A percentile compares a stretch with the other conserved stretches of the same genome.
These are phyloP conservation scores for Pristionchus mayeri DNA, from an alignment of 2,888 invertebrate species.

Conservation along the genomic window DNA sequence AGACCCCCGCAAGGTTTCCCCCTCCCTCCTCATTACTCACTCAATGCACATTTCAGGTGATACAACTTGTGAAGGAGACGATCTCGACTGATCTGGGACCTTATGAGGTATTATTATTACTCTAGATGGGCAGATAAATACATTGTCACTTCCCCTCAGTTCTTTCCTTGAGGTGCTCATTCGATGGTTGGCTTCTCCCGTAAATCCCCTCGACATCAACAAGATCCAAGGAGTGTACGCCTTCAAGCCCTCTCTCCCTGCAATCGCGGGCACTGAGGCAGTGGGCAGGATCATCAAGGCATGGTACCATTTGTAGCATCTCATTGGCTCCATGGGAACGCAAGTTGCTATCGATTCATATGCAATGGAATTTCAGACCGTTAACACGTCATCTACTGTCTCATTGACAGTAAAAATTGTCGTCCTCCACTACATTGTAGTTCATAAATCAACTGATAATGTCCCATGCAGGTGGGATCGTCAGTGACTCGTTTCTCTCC, in stretches of 20 bases:
- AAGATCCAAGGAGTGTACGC: constrained; percentile 60
- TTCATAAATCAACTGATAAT: too few species aligned
- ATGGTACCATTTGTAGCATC: too few species aligned
- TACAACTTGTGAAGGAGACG: background rate
- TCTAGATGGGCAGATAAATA: too few species aligned
- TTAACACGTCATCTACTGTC: background rate
- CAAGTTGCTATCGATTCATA: too few species aligned
- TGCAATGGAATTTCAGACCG: too few species aligned
- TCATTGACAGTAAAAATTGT: background rate
- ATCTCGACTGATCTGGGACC: constrained; percentile 3
- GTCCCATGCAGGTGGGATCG: background rate
- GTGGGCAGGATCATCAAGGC: constrained; percentile 86
- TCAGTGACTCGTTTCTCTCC: background rate
- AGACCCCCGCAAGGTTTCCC: background rate
- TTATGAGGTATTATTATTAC: constrained; percentile 4
- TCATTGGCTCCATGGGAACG: too few species aligned
- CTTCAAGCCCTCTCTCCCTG: constrained; percentile 82
- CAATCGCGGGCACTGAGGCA: constrained; percentile 93
- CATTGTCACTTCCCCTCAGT: background rate
- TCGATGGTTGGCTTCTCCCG: constrained; percentile 71
- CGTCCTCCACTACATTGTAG: too few species aligned
- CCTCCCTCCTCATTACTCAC: background rate
- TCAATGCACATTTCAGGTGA: background rate
- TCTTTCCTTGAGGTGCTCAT: constrained; percentile 58
- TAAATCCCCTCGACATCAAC: constrained; percentile 73